Evolutionary conservation across 1,140 invertebrate species (phyloP), one percentile per base, ranked within the genome.

Genomic region (Oreohelix idahoensis): DNA sequence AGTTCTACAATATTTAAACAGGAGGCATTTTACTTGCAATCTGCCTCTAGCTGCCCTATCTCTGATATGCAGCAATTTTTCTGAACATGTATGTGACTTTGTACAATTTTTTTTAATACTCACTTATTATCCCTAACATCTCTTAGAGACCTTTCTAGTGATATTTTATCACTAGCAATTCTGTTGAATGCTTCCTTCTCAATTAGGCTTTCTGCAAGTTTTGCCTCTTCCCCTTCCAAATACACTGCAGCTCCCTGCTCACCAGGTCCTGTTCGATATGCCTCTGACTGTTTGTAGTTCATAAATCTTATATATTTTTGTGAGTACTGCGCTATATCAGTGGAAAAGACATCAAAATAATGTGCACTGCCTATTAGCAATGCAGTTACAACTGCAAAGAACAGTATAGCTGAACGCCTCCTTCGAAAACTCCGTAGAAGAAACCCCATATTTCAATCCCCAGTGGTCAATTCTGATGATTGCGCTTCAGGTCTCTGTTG

Each of bases 141-240:
- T 13, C 95, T 95, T 49, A 98, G 88, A 58, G 95, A 95, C 87
- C 97, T 93, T 90, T 96, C 96, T 35, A 97, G 92, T 0, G 97
- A 95, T 87, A 99, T 97, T 92, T 95, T 96, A 91, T 98, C 96
- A 90, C 97, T 98, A 0, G 97, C 94, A 66, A 97, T 93, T 49
- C 96, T 95, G 93, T 99, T 98, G 89, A 98, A 97, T 5, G 97
- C 97, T 92, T 98, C 96, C 76, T 95, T 95, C 84, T 95, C 94
- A 87, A 96, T 95, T n/a, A 92, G 49, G n/a, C 83, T 84, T 49
- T 89, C 88, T 32, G 87, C 89, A 35, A 86, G 63, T 49, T 81
- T 70, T 74, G 89, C 88, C 36, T 92, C 89, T 51, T 89, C 88
- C 32, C 89, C 90, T 78, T 85, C 32, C 26, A 92, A 83, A 38